These are phyloP conservation scores for Heteromyza rotundicornis DNA, from an alignment of 2,888 invertebrate genomes.

Conservation along the genomic window DNA sequence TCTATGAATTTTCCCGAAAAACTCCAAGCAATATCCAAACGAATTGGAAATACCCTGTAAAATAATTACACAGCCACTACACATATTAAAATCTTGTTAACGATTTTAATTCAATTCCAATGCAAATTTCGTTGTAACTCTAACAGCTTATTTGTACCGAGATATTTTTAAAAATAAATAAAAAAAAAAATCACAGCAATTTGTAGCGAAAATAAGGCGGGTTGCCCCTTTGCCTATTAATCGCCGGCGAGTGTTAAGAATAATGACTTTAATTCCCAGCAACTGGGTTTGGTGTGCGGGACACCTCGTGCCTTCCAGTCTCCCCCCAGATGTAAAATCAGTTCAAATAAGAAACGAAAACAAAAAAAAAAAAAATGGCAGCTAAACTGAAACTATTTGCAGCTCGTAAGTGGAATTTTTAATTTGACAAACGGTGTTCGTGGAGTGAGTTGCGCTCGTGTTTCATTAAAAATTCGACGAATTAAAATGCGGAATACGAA, in stretches of 20 bases:
- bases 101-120: neutral
- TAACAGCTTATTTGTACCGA: neutral
- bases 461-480: constrained; percentile 28
- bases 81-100: no score
- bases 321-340: neutral
- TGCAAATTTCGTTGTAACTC: neutral
- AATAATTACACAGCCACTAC: no score
- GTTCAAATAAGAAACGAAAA: no score
- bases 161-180: no score
- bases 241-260: neutral
- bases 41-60: no score
- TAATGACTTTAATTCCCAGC: neutral
- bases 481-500: constrained; percentile 29
- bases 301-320: no score
- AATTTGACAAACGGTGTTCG: constrained; percentile 19
- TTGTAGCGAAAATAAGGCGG: neutral
- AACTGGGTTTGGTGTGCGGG: neutral
- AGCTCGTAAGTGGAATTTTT: constrained; percentile 20
- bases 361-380: neutral
- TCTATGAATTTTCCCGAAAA: no score
- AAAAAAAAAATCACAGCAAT: neutral
- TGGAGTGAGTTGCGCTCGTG: neutral
- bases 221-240: neutral
- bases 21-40: no score
- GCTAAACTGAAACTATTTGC: neutral